These are phyloP conservation scores for Sinodicranocentrus sp. DNA, from an alignment of 2,888 invertebrate species.

Conservation along the genomic window DNA sequence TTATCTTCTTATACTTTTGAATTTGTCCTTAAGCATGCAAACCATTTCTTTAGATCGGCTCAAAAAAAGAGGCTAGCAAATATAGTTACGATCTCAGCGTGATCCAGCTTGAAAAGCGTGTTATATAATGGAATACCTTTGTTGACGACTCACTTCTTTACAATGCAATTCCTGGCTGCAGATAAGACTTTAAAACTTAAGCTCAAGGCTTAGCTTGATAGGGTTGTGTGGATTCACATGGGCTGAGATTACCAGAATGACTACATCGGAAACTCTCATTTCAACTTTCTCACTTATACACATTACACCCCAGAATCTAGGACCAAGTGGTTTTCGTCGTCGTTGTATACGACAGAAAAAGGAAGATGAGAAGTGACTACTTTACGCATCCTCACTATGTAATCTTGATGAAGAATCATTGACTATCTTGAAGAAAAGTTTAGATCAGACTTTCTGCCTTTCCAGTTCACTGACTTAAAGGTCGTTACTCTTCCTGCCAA, in stretches of 20 bases:
- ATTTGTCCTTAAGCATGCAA: constrained; percentile 64
- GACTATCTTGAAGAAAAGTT: constrained; percentile 61
- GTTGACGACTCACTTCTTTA: constrained; percentile 13
- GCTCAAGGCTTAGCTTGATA: constrained; percentile 45
- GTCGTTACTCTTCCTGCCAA: constrained; percentile 68
- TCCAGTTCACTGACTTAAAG: constrained; percentile 70
- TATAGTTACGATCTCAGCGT: background rate
- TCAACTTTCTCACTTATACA: constrained; percentile 31
- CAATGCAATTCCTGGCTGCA: constrained; percentile 48
- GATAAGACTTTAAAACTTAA: constrained; percentile 57
- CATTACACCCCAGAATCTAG: no score
- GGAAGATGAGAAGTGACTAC: constrained; percentile 64
- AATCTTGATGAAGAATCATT: constrained; percentile 70
- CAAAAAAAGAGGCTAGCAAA: constrained; percentile 14
- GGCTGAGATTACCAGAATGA: constrained; percentile 48
- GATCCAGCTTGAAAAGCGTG: no score
- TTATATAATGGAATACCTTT: constrained; percentile 32
- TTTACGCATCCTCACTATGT: constrained; percentile 66
- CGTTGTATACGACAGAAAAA: background rate
- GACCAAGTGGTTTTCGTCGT: constrained; percentile 5
- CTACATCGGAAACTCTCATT: constrained; percentile 48
- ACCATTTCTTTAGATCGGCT: constrained; percentile 41
- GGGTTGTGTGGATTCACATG: constrained; percentile 29
- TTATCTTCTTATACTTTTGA: no score
- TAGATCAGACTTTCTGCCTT: constrained; percentile 59